These are phyloP conservation scores for Popillia japonica DNA, from an alignment of 1,140 invertebrate genomes.

Conservation along the genomic window DNA sequence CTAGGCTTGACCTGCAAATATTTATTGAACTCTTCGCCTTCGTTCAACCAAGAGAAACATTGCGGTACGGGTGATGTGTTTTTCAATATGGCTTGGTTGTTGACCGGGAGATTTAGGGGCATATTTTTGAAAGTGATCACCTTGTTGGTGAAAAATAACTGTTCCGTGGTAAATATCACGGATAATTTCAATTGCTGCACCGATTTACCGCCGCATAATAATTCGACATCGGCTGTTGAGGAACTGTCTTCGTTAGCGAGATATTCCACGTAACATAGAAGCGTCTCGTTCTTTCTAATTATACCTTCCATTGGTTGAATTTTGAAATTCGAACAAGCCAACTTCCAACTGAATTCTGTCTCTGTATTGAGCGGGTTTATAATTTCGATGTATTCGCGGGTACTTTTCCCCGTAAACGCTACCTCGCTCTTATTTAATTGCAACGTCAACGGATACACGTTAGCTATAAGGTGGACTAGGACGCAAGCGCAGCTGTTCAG, in stretches of 20 bases:
- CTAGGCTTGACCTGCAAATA: constrained; percentile 47
- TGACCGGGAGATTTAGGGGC: constrained; percentile 34
- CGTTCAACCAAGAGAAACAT: constrained; percentile 40
- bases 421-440: neutral
- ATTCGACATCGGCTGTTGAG: neutral
- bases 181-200: neutral
- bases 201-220: neutral
- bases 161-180: neutral
- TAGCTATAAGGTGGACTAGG: neutral
- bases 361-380: neutral
- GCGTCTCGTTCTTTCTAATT: neutral
- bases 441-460: neutral
- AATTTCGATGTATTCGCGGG: neutral
- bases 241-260: neutral
- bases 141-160: neutral
- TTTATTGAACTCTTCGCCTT: constrained; percentile 13
- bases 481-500: neutral
- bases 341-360: neutral
- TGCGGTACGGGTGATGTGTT: neutral
- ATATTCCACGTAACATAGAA: constrained; percentile 1
- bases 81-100: neutral
- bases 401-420: neutral
- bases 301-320: neutral
- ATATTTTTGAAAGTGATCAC: neutral
- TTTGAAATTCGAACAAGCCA: neutral